phyloP scores from a whole-genome alignment of 2,797 vertebrate species.

The Dicrostonyx torquatus region DNA sequence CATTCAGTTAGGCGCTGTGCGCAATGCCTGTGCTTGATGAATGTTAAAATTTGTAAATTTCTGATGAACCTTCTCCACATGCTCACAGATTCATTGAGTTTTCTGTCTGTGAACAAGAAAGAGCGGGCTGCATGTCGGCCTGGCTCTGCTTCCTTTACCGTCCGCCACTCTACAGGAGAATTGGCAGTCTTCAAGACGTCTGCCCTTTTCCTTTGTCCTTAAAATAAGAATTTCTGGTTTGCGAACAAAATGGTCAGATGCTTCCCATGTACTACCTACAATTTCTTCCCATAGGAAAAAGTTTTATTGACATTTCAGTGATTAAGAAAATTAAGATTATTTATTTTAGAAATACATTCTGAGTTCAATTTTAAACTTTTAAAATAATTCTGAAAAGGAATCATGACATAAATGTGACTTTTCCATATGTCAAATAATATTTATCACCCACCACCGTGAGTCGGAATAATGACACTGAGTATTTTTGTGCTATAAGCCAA shows the following conservation, averaged over 20 bases:
- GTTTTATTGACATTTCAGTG: background rate
- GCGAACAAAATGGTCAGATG: background rate
- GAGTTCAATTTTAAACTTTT: background rate
- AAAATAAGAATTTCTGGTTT: background rate
- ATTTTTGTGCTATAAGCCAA: background rate
- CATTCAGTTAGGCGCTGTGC: background rate
- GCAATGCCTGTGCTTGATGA: background rate
- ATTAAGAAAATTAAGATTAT: background rate
- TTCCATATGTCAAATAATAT: background rate
- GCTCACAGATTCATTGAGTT: background rate
- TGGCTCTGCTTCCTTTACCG: background rate
- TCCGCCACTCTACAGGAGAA: accelerated
- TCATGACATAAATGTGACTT: background rate
- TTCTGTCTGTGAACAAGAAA: background rate
- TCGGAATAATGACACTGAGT: background rate
- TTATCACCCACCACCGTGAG: background rate
- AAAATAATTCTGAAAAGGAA: background rate
- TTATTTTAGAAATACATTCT: background rate
- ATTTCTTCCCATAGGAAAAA: background rate
- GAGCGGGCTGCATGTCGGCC: background rate
- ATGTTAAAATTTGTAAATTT: background rate
- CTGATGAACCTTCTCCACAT: background rate
- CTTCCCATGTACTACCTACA: background rate
- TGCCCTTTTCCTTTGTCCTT: background rate
- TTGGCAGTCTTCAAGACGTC: background rate